phyloP scores from a whole-genome alignment of 2,888 invertebrate genomes.

The Hypomecis atomaria region DNA sequence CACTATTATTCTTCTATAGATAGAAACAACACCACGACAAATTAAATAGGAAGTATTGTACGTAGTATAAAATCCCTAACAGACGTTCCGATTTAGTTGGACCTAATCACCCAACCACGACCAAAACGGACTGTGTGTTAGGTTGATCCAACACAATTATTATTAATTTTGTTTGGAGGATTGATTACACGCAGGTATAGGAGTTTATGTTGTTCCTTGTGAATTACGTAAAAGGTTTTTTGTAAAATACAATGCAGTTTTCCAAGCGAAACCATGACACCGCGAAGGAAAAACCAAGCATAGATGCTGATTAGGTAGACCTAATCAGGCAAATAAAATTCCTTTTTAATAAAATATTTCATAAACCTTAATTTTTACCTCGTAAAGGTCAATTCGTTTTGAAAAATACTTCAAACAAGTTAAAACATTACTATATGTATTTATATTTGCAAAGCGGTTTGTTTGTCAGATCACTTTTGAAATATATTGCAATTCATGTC shows the following conservation, averaged over 20 bases:
- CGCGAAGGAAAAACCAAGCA: conserved; percentile 2
- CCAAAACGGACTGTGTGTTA: neutral
- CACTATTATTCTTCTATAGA: conserved; percentile 2
- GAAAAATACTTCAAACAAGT: neutral
- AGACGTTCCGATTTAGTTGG: too few relatives aligned
- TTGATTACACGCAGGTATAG: neutral
- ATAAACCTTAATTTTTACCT: too few relatives aligned
- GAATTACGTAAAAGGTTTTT: too few relatives aligned
- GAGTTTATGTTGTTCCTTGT: too few relatives aligned
- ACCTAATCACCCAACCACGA: neutral
- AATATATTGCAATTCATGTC: conserved; percentile 24
- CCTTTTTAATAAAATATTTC: too few relatives aligned
- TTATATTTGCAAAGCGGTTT: neutral
- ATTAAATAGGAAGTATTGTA: neutral
- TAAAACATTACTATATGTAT: neutral
- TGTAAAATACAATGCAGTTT: conserved; percentile 12
- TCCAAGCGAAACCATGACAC: conserved; percentile 16
- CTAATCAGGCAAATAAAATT: too few relatives aligned
- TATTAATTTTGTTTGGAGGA: neutral
- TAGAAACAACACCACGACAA: neutral
- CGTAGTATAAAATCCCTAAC: too few relatives aligned
- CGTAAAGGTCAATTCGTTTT: too few relatives aligned
- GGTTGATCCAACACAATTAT: too few relatives aligned
- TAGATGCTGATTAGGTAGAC: too few relatives aligned
- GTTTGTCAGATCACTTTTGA: conserved; percentile 20